Conservation (phyloP, 2,113 vertebrate genomes). For the Stigmatopora argus region DNA sequence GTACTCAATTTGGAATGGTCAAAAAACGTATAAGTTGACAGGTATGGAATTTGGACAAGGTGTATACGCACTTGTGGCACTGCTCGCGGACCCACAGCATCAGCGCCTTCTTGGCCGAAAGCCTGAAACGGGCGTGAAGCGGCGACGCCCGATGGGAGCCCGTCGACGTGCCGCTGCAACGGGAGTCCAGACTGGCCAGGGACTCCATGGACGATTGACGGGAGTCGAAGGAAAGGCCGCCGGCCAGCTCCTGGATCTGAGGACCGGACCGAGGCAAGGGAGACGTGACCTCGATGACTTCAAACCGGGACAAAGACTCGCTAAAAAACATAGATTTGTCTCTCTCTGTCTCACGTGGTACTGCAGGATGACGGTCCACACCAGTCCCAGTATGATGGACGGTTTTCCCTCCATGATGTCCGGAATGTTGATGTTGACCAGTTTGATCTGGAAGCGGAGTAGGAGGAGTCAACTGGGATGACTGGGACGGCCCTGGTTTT, state of each 20-base stretch:
- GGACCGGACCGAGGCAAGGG: no score
- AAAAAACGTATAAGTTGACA: no score
- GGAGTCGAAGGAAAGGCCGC: conserved; percentile 76
- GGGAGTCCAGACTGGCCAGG: conserved; percentile 61
- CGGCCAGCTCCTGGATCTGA: conserved; percentile 88
- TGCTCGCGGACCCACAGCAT: conserved; percentile 89
- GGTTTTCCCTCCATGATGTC: conserved; percentile 93
- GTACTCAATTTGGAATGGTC: no score
- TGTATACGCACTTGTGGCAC: conserved; percentile 75
- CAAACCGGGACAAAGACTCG: no score
- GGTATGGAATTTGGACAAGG: no score
- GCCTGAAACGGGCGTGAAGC: conserved; percentile 76
- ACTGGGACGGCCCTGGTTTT: background rate
- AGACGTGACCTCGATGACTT: no score
- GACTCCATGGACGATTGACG: conserved; percentile 74
- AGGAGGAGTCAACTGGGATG: background rate
- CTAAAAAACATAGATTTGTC: no score
- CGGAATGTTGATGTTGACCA: conserved; percentile 94
- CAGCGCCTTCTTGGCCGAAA: conserved; percentile 89
- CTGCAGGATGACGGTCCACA: conserved; percentile 95
- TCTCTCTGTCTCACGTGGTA: conserved; percentile 80
- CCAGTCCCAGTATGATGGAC: conserved; percentile 91
- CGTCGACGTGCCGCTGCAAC: conserved; percentile 72
- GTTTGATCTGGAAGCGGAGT: conserved; percentile 78
- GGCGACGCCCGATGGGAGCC: conserved; percentile 69